phyloP scores from a whole-genome alignment of 2,113 vertebrate genomes.

The Macquaria ambigua region DNA sequence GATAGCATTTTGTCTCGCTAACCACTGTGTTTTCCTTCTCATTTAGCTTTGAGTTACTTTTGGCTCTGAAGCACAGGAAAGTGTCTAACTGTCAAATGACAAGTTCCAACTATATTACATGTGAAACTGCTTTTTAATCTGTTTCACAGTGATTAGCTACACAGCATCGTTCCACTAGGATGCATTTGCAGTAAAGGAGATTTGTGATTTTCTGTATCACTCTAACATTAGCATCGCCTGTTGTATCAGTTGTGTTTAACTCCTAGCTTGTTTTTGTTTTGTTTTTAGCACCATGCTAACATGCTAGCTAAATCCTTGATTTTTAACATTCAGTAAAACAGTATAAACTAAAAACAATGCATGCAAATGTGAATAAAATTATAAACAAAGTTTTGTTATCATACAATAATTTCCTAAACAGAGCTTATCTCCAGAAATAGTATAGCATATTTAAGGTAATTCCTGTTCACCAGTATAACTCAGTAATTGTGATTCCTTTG shows the following conservation, averaged over 20 bases:
- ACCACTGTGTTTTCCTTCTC: conserved; percentile 11
- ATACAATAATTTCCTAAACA: no score
- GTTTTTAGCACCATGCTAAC: no score
- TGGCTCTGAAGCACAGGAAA: background rate
- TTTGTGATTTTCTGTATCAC: background rate
- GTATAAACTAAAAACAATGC: no score
- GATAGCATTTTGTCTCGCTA: conserved; percentile 12
- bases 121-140: background rate
- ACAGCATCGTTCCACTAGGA: background rate
- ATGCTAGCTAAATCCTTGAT: background rate
- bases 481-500: background rate
- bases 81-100: background rate
- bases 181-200: background rate
- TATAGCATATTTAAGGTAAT: no score
- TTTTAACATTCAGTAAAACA: background rate
- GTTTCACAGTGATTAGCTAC: background rate
- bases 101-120: background rate
- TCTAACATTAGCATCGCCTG: background rate
- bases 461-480: no score
- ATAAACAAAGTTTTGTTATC: no score
- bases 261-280: no score
- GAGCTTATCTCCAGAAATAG: no score
- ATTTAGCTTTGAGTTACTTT: conserved; percentile 17
- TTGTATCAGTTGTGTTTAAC: background rate
- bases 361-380: no score